Conservation (phyloP, 2,888 invertebrate genomes). For the Morpho helenor region DNA sequence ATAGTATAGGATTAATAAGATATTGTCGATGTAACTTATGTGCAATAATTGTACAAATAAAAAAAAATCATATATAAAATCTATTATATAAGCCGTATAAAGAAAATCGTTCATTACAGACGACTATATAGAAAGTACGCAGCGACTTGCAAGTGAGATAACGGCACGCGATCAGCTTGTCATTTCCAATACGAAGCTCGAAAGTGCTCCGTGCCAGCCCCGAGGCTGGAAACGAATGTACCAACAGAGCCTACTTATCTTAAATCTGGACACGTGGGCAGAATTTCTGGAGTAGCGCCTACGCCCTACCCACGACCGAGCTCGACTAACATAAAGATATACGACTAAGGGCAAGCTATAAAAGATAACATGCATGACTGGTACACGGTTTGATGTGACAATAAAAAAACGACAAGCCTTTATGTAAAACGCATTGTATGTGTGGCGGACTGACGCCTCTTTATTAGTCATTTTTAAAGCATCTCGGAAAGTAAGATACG, state of each 20-base stretch:
- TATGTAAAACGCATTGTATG: slow-evolving; percentile 59
- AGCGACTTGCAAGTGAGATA: slow-evolving; percentile 33
- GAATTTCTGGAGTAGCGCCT: slow-evolving; percentile 72
- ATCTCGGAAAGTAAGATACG: slow-evolving; percentile 22
- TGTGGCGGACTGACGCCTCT: slow-evolving; percentile 37
- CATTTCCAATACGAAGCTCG: slow-evolving; percentile 54
- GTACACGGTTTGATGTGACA: slow-evolving; percentile 44
- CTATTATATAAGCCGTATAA: background rate
- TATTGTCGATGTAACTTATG: too few species aligned
- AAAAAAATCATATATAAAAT: too few species aligned
- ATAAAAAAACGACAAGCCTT: slow-evolving; percentile 59
- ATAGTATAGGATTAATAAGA: too few species aligned
- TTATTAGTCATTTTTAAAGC: slow-evolving; percentile 26
- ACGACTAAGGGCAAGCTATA: slow-evolving; percentile 55
- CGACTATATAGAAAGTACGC: slow-evolving; percentile 22
- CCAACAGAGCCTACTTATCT: slow-evolving; percentile 56
- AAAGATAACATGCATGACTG: slow-evolving; percentile 62
- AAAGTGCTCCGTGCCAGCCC: slow-evolving; percentile 60
- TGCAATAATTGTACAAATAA: too few species aligned
- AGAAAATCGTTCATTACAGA: slow-evolving; percentile 3
- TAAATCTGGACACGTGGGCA: slow-evolving; percentile 58
- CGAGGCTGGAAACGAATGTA: slow-evolving; percentile 28
- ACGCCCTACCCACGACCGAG: slow-evolving; percentile 40
- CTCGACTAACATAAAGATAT: slow-evolving; percentile 57
- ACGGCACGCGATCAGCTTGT: slow-evolving; percentile 55